Percentiles rank a stretch among this genome's conserved stretches.
phyloP scores from a whole-genome alignment of 2,113 vertebrate genomes.

The Ibidorhyncha struthersii region DNA sequence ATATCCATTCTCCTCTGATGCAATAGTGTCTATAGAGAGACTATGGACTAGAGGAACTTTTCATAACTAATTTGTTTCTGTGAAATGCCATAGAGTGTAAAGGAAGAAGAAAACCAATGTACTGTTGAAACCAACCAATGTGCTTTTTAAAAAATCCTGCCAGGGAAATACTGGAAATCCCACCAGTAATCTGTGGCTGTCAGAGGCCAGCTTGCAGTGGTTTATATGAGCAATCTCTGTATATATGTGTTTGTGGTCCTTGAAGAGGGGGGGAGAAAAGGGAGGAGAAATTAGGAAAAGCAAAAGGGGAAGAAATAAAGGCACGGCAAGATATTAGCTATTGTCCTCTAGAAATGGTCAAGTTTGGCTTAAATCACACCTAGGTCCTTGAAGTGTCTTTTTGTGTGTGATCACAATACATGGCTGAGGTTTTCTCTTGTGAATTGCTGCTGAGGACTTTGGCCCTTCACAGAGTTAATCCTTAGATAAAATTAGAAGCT shows the following conservation, averaged over 20 bases:
- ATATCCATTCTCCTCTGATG: not conserved
- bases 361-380: not conserved
- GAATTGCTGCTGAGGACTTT: not conserved
- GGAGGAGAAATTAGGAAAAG: not conserved
- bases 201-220: not conserved
- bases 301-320: not conserved
- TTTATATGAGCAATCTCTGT: not conserved
- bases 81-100: not conserved
- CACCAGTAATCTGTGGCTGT: rapidly evolving
- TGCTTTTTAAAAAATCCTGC: not conserved
- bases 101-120: not conserved
- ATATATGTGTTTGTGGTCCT: not conserved
- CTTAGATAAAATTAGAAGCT: conserved; percentile 36
- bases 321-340: rapidly evolving
- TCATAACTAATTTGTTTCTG: not conserved
- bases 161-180: not conserved
- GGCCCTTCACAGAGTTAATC: conserved; percentile 21
- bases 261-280: not conserved
- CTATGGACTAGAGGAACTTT: not conserved
- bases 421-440: not conserved
- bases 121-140: not conserved
- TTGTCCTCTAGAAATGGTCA: not conserved
- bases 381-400: not conserved
- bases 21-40: not conserved
- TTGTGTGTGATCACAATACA: not conserved